Conservation (phyloP, 2,797 vertebrate species). For the Mionectes olivaceus region DNA sequence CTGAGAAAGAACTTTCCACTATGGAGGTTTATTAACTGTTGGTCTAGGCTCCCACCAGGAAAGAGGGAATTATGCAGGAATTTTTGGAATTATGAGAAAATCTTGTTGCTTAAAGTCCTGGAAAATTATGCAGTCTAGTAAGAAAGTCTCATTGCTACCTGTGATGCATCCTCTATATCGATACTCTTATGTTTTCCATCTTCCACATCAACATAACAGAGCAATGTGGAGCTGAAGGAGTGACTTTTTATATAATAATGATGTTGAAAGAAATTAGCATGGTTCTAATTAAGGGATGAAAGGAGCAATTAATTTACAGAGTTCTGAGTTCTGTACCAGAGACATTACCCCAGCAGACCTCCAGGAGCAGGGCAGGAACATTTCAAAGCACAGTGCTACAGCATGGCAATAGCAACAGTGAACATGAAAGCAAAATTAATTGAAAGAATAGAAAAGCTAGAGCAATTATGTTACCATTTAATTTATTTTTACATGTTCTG, state of each 20-base stretch:
- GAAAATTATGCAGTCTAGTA: neutral
- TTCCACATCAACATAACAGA: neutral
- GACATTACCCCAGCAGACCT: neutral
- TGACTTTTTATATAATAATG: conserved; percentile 6
- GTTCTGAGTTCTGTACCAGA: neutral
- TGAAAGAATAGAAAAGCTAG: conserved; percentile 2
- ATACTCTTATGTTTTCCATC: neutral
- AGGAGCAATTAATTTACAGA: neutral
- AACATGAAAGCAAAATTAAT: neutral
- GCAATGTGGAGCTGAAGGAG: neutral
- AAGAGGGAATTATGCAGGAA: neutral
- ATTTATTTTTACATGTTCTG: neutral
- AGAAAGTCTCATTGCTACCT: neutral
- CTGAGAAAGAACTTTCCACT: neutral
- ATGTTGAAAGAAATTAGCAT: conserved; percentile 26
- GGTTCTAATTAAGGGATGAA: conserved; percentile 35
- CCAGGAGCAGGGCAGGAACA: neutral
- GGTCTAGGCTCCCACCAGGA: neutral
- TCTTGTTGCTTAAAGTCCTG: neutral
- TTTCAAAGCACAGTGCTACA: neutral
- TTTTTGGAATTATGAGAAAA: neutral
- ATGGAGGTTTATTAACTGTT: neutral
- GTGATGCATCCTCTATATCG: neutral
- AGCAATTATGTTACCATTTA: conserved; percentile 7
- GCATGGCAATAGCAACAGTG: neutral